Evolutionary conservation across 2,113 vertebrate genomes (phyloP).

Genomic region (Barbus barbus): DNA sequence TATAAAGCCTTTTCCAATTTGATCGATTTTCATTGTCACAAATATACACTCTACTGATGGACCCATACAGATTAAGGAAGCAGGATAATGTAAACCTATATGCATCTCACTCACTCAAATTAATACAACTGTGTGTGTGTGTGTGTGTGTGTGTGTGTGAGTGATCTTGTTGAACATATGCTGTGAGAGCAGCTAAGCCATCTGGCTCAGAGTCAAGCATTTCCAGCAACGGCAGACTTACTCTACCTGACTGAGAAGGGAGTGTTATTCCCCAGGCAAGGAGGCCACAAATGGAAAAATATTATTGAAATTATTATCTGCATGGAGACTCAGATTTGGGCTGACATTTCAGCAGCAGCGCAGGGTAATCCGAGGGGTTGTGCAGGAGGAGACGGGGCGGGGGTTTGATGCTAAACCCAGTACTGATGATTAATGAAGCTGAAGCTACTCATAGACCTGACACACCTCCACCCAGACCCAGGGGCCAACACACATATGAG

Average conservation of each 20-base stretch:
- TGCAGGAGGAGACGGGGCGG: constrained; percentile 96
- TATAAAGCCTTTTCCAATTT: constrained; percentile 51
- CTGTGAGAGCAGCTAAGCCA: constrained; percentile 97
- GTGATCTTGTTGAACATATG: constrained; percentile 99
- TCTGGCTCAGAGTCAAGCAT: constrained; percentile 99
- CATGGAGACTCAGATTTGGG: constrained; percentile 99
- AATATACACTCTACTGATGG: constrained; percentile 26
- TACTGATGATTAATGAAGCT: constrained; percentile 99
- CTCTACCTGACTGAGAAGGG: constrained; percentile 99
- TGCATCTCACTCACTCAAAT: constrained; percentile 94
- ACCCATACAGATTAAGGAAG: constrained; percentile 27
- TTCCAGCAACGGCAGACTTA: constrained; percentile 99
- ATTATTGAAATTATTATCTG: constrained; percentile 99
- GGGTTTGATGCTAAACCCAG: constrained; percentile 94
- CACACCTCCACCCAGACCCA: constrained; percentile 97
- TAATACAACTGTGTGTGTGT: constrained; percentile 90
- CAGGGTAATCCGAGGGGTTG: constrained; percentile 99
- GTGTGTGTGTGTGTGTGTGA: constrained; percentile 42
- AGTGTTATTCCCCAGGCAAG: constrained; percentile 98
- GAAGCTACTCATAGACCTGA: constrained; percentile 91
- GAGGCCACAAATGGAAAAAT: constrained; percentile 99
- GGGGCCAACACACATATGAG: constrained; percentile 78
- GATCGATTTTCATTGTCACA: constrained; percentile 47
- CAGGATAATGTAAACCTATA: constrained; percentile 94
- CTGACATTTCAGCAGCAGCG: constrained; percentile 99